Base-by-base conservation (phyloP, 2,888 invertebrate species). In the Drosophila kanekoi region DNA sequence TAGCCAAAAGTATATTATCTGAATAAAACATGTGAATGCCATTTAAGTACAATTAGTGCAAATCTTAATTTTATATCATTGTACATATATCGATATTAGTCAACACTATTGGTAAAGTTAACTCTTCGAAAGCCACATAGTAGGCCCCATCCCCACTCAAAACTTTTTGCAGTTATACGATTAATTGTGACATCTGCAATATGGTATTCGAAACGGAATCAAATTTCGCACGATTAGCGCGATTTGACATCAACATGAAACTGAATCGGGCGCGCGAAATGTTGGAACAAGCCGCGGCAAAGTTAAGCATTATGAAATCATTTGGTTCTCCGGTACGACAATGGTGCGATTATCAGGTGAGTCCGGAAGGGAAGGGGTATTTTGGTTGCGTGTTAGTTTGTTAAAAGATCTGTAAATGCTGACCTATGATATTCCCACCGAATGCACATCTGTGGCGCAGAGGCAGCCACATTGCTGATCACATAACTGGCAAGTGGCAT, bases 401-500 rank as follows among this genome's bases (percentile, higher is more conserved):
- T 35, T 35, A 35, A 3, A 35, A 4, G 40, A 13, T 16, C 9
- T 40, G 28, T 28, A 28, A 28, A 28, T 38, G 14, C 10, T 52
- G 48, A 58, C 59, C 59, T 16, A 37, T 40, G 51, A n/a, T 40
- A 23, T 64, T 60, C 52, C 49, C 53, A 58, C 33, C 33, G 43
- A 43, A 32, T 44, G 66, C 38, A 49, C 58, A 54, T 33, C 66
- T 65, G 73, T 28, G 52, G 16, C 23, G 35, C n/a, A 64, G 43
- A n/a, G 51, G n/a, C 23, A 43, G 28, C 28, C 28, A 51, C 59
- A 60, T 65, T 44, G 73, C 9, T 68, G 74, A 40, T 62, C 72
- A 74, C 69, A 73, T 73, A 68, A 52, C 62, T 54, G 71, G 63
- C 53, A 37, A 60, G 64, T 53, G 49, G 76, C 57, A 64, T 74